Percentiles rank a stretch among this genome's conserved stretches.
Conservation (phyloP, 2,113 vertebrate genomes). For the Eonycteris spelaea region DNA sequence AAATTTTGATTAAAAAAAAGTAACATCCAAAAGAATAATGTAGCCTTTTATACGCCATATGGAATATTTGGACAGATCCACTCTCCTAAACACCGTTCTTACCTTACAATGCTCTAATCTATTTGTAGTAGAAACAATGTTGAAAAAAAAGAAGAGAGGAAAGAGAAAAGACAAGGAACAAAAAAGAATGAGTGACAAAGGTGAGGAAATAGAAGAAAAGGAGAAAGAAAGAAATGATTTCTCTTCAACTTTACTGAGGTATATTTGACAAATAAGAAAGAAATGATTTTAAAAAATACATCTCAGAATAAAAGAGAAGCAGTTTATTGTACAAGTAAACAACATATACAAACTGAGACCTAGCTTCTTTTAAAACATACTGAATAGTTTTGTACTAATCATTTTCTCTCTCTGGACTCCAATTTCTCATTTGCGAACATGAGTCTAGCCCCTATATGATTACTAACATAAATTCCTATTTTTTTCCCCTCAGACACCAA, state of each 20-base stretch:
- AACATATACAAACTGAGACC: neutral
- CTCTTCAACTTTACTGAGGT: neutral
- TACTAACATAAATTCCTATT: constrained; percentile 27
- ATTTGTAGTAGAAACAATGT: neutral
- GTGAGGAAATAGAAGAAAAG: constrained; percentile 28
- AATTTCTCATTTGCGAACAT: constrained; percentile 26
- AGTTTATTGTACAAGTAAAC: neutral
- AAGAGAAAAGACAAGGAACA: neutral
- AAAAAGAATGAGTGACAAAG: neutral
- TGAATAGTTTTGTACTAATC: neutral
- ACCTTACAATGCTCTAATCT: neutral
- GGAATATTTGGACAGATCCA: neutral
- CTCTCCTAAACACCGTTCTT: neutral
- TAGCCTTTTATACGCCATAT: neutral
- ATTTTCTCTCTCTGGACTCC: constrained; percentile 21
- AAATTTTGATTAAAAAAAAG: neutral
- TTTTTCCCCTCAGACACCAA: neutral
- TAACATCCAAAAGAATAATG: neutral
- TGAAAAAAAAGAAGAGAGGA: neutral
- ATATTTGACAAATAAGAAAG: neutral
- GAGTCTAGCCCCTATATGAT: neutral
- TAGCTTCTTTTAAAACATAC: neutral
- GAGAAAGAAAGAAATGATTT: neutral
- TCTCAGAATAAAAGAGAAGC: neutral
- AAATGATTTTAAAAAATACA: constrained; percentile 9